phyloP scores from a whole-genome alignment of 1,140 invertebrate genomes.

The Ips typographus region DNA sequence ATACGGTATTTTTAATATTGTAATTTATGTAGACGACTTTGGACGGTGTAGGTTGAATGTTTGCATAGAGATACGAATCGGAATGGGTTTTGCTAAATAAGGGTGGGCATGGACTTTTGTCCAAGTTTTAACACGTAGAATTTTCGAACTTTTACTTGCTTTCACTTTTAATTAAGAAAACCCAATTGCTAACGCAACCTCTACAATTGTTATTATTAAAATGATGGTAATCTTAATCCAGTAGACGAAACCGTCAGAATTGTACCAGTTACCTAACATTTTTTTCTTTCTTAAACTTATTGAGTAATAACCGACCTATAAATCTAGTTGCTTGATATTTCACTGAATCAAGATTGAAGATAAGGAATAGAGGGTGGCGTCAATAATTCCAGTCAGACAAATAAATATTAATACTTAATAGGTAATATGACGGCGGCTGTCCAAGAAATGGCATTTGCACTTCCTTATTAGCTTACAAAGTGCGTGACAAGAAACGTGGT shows the following conservation, averaged over 20 bases:
- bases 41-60: constrained; percentile 7
- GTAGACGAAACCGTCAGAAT: background rate
- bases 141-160: background rate
- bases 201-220: background rate
- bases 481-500: constrained; percentile 1
- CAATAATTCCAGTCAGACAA: background rate
- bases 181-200: background rate
- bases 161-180: background rate
- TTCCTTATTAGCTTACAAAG: background rate
- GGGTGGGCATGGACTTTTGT: constrained; percentile 1
- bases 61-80: constrained; percentile 14
- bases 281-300: background rate
- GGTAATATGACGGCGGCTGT: background rate
- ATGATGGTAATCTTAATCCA: background rate
- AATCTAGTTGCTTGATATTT: background rate
- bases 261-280: background rate
- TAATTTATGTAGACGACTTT: background rate
- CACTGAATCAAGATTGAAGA: background rate
- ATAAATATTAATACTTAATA: background rate
- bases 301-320: background rate
- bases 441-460: background rate
- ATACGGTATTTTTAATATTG: constrained; percentile 17
- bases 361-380: background rate
- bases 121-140: too few species aligned
- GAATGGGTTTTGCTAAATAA: constrained; percentile 5